These are phyloP conservation scores for Sitta carolinensis DNA, from an alignment of 2,797 vertebrate species.

Conservation along the genomic window DNA sequence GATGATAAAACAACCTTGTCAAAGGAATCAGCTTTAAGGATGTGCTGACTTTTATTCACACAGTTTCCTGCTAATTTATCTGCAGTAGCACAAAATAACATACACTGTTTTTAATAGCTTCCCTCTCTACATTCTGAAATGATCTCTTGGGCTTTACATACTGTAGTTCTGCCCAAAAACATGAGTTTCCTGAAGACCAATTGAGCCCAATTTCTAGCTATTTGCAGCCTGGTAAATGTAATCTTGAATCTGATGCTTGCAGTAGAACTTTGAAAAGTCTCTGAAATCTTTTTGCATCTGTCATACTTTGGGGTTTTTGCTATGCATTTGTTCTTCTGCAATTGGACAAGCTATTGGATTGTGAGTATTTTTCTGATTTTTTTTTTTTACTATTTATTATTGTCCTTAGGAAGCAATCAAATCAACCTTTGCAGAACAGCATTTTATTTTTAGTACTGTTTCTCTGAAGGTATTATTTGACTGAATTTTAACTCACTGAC, in stretches of 20 bases:
- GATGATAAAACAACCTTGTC: background rate
- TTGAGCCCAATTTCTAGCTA: background rate
- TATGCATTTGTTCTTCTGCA: background rate
- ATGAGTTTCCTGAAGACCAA: background rate
- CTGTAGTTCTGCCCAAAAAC: background rate
- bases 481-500: background rate
- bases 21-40: background rate
- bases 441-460: slow-evolving; percentile 22
- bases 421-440: background rate
- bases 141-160: background rate
- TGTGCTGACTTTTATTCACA: background rate
- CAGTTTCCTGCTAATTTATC: background rate
- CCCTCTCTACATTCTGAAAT: background rate
- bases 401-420: slow-evolving; percentile 13
- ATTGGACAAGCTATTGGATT: background rate
- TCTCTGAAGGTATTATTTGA: slow-evolving; percentile 38
- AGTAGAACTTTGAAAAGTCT: background rate
- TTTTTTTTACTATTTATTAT: slow-evolving; percentile 6
- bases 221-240: background rate
- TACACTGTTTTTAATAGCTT: background rate
- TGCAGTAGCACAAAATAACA: background rate
- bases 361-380: background rate
- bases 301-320: background rate
- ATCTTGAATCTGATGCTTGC: background rate
- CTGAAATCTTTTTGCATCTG: background rate